These are phyloP conservation scores for Nanorana parkeri DNA, from an alignment of 2,113 vertebrate species.

Conservation along the genomic window DNA sequence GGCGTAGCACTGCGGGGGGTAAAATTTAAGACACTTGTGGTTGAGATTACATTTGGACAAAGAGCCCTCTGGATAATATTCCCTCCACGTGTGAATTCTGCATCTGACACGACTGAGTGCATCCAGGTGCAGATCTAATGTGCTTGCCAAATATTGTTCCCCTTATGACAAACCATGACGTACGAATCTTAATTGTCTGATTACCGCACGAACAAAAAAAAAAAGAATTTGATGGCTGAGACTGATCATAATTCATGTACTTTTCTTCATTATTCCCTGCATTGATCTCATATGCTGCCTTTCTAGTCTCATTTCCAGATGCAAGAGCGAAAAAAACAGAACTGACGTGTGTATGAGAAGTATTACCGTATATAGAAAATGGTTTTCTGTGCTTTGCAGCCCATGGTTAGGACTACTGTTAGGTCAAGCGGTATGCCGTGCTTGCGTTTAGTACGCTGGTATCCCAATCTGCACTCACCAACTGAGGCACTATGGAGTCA, in stretches of 20 bases:
- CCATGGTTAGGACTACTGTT: no score
- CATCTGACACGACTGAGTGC: background rate
- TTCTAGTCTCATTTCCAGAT: background rate
- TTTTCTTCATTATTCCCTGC: background rate
- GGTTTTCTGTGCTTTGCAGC: no score
- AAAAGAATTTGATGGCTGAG: background rate
- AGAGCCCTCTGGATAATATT: background rate
- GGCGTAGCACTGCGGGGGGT: background rate
- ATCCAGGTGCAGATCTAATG: slow-evolving; percentile 1
- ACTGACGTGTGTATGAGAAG: no score
- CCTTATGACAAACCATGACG: background rate
- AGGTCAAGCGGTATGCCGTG: no score
- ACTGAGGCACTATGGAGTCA: no score
- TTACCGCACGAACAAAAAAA: background rate
- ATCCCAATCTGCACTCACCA: no score
- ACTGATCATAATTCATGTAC: background rate
- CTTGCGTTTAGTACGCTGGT: no score
- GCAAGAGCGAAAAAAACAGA: background rate
- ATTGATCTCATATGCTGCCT: background rate
- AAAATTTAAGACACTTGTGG: background rate
- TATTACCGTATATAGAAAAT: no score
- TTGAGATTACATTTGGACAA: background rate
- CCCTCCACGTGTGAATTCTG: background rate
- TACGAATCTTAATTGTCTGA: background rate
- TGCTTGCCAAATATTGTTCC: background rate